Conservation (phyloP, 2,888 invertebrate genomes). For the Drosophila meridionalis region DNA sequence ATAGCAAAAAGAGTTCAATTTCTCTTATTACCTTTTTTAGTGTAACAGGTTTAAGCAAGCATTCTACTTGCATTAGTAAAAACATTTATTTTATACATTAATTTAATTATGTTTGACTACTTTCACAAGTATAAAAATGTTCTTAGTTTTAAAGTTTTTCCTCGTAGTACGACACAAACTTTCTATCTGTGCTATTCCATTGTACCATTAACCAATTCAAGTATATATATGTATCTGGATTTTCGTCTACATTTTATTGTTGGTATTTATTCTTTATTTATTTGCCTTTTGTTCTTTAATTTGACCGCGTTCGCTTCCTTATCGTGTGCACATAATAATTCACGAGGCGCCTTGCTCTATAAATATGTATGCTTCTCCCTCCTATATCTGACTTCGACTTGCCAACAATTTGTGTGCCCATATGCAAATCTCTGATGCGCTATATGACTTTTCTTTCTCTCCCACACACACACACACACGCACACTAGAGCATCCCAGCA, state of each 20-base stretch:
- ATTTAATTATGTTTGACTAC: neutral
- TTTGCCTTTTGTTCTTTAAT: neutral
- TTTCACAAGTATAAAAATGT: neutral
- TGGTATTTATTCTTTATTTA: neutral
- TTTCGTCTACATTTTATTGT: neutral
- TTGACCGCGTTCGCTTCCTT: constrained; percentile 23
- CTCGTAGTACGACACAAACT: neutral
- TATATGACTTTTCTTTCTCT: neutral
- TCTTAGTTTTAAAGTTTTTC: neutral
- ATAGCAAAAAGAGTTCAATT: neutral
- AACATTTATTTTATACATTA: too few species aligned
- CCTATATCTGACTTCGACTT: constrained; percentile 40
- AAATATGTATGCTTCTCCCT: constrained; percentile 6
- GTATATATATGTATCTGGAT: neutral
- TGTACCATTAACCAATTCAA: neutral
- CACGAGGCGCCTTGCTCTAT: constrained; percentile 17
- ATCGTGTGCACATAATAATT: constrained; percentile 27
- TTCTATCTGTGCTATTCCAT: neutral
- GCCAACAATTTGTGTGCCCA: constrained; percentile 43
- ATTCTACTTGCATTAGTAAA: neutral
- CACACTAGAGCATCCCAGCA: constrained; percentile 18
- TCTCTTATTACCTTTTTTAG: neutral
- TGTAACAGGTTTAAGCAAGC: neutral
- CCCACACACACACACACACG: neutral
- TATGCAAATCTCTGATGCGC: constrained; percentile 63